These are phyloP conservation scores for Diphyllodes magnificus DNA, from an alignment of 2,113 vertebrate genomes.

Conservation along the genomic window DNA sequence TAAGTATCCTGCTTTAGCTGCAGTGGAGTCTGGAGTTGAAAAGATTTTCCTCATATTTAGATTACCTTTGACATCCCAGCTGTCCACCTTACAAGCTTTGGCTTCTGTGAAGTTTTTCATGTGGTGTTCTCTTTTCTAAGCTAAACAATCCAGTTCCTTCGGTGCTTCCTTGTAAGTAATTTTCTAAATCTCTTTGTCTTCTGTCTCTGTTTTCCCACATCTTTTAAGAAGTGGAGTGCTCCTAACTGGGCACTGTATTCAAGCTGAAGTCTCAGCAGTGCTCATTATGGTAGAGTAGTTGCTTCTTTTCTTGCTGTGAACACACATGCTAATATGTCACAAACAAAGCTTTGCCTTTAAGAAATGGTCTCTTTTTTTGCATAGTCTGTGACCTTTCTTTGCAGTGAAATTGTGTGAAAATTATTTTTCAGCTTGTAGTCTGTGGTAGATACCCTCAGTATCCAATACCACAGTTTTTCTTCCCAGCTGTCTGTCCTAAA, in stretches of 20 bases:
- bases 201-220: not conserved
- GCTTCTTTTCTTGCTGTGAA: not conserved
- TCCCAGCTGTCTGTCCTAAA: not conserved
- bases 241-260: not conserved
- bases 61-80: conserved; percentile 31
- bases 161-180: not conserved
- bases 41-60: conserved; percentile 19
- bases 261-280: not conserved
- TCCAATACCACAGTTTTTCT: not conserved
- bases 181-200: not conserved
- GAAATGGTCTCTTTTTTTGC: not conserved
- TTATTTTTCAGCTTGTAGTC: not conserved
- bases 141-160: conserved; percentile 24
- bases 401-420: not conserved
- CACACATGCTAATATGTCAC: not conserved
- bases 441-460: not conserved
- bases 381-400: not conserved
- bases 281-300: not conserved
- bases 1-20: conserved; percentile 1
- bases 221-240: not conserved
- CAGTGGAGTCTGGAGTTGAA: conserved; percentile 10
- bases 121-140: conserved; percentile 1
- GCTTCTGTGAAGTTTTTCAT: conserved; percentile 11
- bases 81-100: conserved; percentile 8
- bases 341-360: not conserved